phyloP scores from a whole-genome alignment of 2,113 vertebrate species.

The Rhabdornis inornatus region DNA sequence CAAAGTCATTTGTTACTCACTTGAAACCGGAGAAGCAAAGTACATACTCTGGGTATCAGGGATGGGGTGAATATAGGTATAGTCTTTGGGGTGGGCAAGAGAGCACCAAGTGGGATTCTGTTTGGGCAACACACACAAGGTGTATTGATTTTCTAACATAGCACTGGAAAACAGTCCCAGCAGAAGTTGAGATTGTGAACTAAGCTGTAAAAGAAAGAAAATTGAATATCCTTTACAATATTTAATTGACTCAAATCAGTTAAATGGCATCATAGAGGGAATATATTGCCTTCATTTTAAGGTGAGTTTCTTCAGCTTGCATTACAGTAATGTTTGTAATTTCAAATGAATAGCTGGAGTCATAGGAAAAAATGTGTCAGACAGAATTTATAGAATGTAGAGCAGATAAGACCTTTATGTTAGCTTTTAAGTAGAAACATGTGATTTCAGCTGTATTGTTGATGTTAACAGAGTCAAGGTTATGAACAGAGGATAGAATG shows the following conservation, averaged over 20 bases:
- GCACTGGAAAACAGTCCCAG: not conserved
- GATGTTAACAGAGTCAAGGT: not conserved
- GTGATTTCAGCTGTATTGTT: not conserved
- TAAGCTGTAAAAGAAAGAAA: not conserved
- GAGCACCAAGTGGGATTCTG: not conserved
- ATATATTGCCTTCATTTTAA: not conserved
- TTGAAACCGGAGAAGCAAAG: not conserved
- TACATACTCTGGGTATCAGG: not conserved
- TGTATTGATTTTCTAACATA: not conserved
- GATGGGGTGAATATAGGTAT: not conserved
- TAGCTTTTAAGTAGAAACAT: conserved; percentile 6
- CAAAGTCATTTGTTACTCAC: not conserved
- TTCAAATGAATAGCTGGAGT: not conserved
- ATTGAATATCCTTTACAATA: not conserved
- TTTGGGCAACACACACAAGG: not conserved
- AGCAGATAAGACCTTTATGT: not conserved
- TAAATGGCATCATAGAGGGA: not conserved
- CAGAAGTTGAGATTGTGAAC: not conserved
- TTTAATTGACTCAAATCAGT: not conserved
- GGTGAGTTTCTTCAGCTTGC: not conserved
- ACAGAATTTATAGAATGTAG: not conserved
- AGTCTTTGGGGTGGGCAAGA: not conserved
- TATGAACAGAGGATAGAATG: not conserved
- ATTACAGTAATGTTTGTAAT: not conserved
- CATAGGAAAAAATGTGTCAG: not conserved